These are phyloP conservation scores for Torymus aiolomorphi DNA, from an alignment of 2,888 invertebrate genomes.

Conservation along the genomic window DNA sequence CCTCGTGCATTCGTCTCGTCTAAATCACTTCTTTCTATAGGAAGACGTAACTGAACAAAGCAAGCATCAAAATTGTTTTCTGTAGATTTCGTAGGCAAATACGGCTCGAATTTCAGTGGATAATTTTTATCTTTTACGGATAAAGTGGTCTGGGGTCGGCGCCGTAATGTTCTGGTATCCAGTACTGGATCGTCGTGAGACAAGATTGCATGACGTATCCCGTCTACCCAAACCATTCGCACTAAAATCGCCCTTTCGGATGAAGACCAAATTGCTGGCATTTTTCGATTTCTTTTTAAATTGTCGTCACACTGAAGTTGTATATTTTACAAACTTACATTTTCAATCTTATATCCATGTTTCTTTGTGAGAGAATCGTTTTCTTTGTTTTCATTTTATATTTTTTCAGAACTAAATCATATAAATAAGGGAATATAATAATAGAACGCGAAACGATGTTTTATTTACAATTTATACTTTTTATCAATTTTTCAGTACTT, in stretches of 20 bases:
- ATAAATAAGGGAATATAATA: too few relatives aligned
- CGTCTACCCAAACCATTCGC: slow-evolving; percentile 83
- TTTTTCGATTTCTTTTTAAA: slow-evolving; percentile 59
- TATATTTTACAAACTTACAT: too few relatives aligned
- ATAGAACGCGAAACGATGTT: too few relatives aligned
- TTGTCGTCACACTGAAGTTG: too few relatives aligned
- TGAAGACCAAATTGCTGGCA: slow-evolving; percentile 79
- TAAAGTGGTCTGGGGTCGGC: slow-evolving; percentile 62
- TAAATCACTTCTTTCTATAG: slow-evolving; percentile 62
- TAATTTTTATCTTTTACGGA: slow-evolving; percentile 61
- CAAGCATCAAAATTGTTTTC: slow-evolving; percentile 64
- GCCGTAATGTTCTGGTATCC: slow-evolving; percentile 60
- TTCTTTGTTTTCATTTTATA: too few relatives aligned
- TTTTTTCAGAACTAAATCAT: too few relatives aligned
- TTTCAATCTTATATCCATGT: too few relatives aligned
- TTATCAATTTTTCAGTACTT: too few relatives aligned
- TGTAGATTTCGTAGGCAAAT: slow-evolving; percentile 55
- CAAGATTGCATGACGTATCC: slow-evolving; percentile 83
- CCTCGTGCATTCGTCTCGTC: slow-evolving; percentile 47
- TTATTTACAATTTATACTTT: too few relatives aligned
- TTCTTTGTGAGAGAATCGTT: too few relatives aligned
- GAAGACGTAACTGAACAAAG: slow-evolving; percentile 67
- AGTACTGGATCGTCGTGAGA: slow-evolving; percentile 80
- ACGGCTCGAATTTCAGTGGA: slow-evolving; percentile 61
- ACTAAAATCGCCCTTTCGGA: slow-evolving; percentile 79